Evolutionary conservation across 2,888 invertebrate species (phyloP).

Genomic region (Zeuzera pyrina): DNA sequence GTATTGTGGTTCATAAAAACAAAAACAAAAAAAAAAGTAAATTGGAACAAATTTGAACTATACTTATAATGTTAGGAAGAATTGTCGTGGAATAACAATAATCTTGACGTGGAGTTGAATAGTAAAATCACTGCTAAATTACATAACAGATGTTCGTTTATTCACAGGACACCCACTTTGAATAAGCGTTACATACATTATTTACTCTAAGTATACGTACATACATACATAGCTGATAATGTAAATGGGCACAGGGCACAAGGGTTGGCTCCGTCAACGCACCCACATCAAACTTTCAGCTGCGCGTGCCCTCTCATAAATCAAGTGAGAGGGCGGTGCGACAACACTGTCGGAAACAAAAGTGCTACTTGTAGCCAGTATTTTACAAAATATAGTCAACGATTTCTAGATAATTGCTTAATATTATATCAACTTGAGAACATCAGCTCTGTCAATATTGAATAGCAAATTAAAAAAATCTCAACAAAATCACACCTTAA

Average conservation of each 20-base stretch:
- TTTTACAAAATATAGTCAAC: conserved; percentile 2
- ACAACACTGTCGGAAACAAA: conserved; percentile 28
- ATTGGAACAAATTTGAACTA: too few species aligned
- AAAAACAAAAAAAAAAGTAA: too few species aligned
- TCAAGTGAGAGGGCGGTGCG: conserved; percentile 36
- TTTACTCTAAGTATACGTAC: conserved; percentile 1
- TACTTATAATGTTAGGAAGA: too few species aligned
- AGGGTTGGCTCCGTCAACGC: conserved; percentile 33
- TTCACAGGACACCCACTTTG: not conserved
- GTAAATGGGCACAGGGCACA: conserved; percentile 7
- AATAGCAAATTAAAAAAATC: too few species aligned
- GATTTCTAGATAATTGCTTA: not conserved
- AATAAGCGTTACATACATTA: not conserved
- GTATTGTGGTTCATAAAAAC: too few species aligned
- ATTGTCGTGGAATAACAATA: too few species aligned
- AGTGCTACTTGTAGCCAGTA: conserved; percentile 11
- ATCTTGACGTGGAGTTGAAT: too few species aligned
- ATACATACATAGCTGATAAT: conserved; percentile 11
- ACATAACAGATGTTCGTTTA: conserved; percentile 2
- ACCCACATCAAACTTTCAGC: conserved; percentile 64
- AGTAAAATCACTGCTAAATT: too few species aligned
- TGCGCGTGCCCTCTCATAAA: conserved; percentile 44
- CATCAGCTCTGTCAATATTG: too few species aligned
- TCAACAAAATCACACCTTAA: too few species aligned
- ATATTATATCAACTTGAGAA: too few species aligned